A percentile compares a stretch with the other conserved stretches of the same genome.
phyloP scores from a whole-genome alignment of 1,140 invertebrate genomes.

The Drosophila murphyi region DNA sequence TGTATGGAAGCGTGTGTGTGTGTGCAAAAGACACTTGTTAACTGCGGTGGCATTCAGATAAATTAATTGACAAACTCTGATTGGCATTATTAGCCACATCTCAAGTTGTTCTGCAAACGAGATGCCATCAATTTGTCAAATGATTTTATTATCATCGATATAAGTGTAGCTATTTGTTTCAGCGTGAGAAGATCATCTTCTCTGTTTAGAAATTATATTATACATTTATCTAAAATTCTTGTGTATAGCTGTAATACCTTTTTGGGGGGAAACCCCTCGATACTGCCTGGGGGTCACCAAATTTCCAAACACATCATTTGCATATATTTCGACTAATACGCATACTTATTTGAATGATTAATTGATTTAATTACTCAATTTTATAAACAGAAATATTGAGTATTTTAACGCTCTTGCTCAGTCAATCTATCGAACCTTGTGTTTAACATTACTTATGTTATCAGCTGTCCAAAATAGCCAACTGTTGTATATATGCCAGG shows the following conservation, averaged over 20 bases:
- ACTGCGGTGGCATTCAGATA: slow-evolving; percentile 32
- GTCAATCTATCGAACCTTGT: too few relatives aligned
- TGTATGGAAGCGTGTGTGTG: neutral
- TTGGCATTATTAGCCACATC: slow-evolving; percentile 66
- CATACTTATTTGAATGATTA: neutral
- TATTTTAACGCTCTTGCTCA: too few relatives aligned
- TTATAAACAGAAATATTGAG: too few relatives aligned
- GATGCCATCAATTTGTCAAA: slow-evolving; percentile 54
- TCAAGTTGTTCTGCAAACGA: slow-evolving; percentile 56
- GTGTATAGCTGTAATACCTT: neutral
- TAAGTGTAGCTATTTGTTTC: slow-evolving; percentile 15
- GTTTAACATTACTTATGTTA: too few relatives aligned
- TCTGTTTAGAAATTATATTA: neutral
- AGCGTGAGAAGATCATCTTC: slow-evolving; percentile 13
- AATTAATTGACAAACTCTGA: slow-evolving; percentile 49
- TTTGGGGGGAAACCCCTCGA: neutral
- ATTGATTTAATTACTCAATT: neutral
- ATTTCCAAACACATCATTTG: neutral
- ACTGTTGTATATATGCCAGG: too few relatives aligned
- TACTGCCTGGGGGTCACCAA: neutral
- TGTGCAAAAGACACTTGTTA: slow-evolving; percentile 51
- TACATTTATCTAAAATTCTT: neutral
- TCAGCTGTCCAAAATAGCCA: too few relatives aligned
- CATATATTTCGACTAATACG: neutral
- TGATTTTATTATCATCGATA: slow-evolving; percentile 49